Conservation (phyloP, 1,140 invertebrate species). For the Drosophila micromelanica region DNA sequence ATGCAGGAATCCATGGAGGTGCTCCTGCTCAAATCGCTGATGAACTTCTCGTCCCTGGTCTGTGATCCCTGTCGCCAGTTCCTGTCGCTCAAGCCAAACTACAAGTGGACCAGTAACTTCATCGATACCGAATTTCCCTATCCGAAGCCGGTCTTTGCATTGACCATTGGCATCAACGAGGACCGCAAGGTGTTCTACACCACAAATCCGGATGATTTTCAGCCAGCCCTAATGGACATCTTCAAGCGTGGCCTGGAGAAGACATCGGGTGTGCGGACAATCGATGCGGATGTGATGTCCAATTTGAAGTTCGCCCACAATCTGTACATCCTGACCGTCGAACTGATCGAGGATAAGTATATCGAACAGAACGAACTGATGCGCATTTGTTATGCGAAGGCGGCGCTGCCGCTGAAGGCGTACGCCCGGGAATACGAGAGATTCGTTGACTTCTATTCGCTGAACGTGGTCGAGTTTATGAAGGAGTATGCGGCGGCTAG, state of each 20-base stretch:
- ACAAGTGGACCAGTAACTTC: conserved; percentile 69
- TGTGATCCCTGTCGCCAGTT: conserved; percentile 74
- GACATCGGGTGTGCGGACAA: conserved; percentile 54
- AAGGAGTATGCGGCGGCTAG: conserved; percentile 40
- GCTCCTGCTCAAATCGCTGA: conserved; percentile 61
- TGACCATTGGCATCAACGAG: conserved; percentile 62
- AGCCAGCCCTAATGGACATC: conserved; percentile 63
- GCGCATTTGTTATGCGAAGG: conserved; percentile 53
- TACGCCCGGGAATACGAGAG: conserved; percentile 64
- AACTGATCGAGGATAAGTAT: conserved; percentile 72
- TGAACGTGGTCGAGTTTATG: conserved; percentile 58
- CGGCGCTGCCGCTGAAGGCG: conserved; percentile 57
- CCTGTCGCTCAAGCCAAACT: conserved; percentile 41
- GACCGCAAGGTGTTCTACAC: conserved; percentile 68
- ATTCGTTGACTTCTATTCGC: conserved; percentile 70
- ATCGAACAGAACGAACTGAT: conserved; percentile 54
- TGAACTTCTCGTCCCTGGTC: conserved; percentile 60
- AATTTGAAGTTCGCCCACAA: conserved; percentile 69
- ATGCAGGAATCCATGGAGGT: conserved; percentile 82
- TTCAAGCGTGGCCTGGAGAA: conserved; percentile 69
- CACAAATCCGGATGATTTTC: conserved; percentile 74
- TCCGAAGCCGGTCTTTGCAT: conserved; percentile 64
- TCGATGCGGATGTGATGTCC: conserved; percentile 64
- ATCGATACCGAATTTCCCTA: conserved; percentile 71
- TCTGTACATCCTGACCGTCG: conserved; percentile 71